A percentile compares a stretch with the other conserved stretches of the same genome.
Evolutionary conservation across 2,797 vertebrate genomes (phyloP).

Genomic region (Channa striata): DNA sequence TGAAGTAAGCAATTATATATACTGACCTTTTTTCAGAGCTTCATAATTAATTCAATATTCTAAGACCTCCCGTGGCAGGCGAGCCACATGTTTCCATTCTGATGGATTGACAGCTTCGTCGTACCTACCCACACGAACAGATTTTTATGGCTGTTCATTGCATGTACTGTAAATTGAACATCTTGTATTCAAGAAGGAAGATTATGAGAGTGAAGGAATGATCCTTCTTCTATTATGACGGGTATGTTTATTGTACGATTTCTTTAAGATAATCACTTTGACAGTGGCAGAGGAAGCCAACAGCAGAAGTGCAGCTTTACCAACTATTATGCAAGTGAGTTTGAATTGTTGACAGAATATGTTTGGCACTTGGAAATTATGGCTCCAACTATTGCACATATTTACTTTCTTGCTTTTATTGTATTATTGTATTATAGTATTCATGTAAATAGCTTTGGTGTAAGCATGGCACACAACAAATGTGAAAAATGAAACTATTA

Average conservation of each 20-base stretch:
- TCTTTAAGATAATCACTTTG: conserved; percentile 29
- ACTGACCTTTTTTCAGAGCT: no score
- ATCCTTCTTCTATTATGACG: not conserved
- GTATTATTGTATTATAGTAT: no score
- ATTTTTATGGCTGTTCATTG: not conserved
- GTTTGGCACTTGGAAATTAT: conserved; percentile 4
- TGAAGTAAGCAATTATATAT: no score
- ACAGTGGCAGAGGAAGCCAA: not conserved
- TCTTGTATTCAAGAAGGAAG: conserved; percentile 33
- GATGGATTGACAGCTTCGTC: not conserved
- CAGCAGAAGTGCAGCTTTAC: conserved; percentile 3
- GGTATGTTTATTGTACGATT: conserved; percentile 16
- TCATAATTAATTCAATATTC: not conserved
- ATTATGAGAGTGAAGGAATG: conserved; percentile 4
- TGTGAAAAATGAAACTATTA: no score
- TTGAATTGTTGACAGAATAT: conserved; percentile 18
- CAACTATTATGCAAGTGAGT: conserved; percentile 12
- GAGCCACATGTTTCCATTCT: not conserved
- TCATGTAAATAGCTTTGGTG: no score
- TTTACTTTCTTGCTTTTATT: no score
- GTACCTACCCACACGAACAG: not conserved
- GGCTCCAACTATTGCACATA: not conserved
- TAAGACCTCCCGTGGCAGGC: not conserved
- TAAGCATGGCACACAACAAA: no score
- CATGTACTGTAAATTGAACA: conserved; percentile 10